Percentiles rank a stretch among this genome's conserved stretches.
phyloP scores from a whole-genome alignment of 2,888 invertebrate species.

The Drosophila differens region DNA sequence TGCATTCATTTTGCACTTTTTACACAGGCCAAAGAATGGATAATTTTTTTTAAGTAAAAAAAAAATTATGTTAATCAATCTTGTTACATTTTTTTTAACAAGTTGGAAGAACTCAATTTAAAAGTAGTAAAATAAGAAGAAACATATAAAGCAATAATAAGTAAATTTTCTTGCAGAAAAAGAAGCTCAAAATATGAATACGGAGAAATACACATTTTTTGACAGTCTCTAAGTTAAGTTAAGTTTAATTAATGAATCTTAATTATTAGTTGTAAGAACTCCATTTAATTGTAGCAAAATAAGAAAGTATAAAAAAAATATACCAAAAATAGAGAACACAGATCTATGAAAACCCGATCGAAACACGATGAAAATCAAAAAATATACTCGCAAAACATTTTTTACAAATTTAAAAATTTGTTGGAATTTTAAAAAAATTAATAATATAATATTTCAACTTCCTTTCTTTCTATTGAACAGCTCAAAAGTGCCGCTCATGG shows the following conservation, averaged over 20 bases:
- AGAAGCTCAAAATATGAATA: not conserved
- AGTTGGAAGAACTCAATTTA: not conserved
- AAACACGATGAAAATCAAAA: not conserved
- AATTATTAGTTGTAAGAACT: not conserved
- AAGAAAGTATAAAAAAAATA: not conserved
- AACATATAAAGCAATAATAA: not conserved
- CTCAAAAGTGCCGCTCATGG: not conserved
- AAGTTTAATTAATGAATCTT: not conserved
- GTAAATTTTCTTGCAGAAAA: not conserved
- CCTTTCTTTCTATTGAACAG: not conserved
- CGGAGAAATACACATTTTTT: not conserved
- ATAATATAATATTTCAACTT: not conserved
- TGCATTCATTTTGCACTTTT: not conserved
- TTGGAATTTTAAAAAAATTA: not conserved
- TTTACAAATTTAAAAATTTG: not conserved
- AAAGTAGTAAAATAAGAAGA: not conserved
- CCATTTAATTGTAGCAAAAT: not conserved
- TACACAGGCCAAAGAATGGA: not conserved
- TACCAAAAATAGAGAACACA: not conserved
- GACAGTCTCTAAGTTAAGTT: not conserved
- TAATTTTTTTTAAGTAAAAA: not conserved
- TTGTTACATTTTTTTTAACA: not conserved
- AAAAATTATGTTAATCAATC: not conserved
- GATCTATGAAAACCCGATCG: not conserved
- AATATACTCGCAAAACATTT: not conserved